Base-by-base conservation (phyloP, 2,113 vertebrate species). In the Naja naja region DNA sequence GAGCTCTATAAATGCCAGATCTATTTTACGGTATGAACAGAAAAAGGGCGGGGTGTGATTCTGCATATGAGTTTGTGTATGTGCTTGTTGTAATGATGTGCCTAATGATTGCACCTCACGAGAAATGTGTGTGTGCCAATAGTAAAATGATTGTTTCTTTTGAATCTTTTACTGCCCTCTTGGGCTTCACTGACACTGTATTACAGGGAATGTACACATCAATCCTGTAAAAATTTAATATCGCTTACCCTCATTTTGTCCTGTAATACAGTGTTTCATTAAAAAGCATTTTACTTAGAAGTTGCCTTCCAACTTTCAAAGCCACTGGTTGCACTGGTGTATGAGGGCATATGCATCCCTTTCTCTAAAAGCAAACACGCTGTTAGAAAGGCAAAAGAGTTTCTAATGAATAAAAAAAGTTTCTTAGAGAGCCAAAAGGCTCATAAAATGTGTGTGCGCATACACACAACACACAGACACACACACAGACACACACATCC, bases 51-150 rank as follows among this genome's bases (percentile, higher is more conserved):
- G 95, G 93, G 94, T 90, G 5, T 23, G 20, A 22, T 39, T 81
- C 18, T 81, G 74, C 1, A 6, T 81, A 22, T 22, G 18, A 3
- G 0, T n/a, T 49, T 87, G 49, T 87, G 86, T 87, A 49, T 53
- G 86, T 74, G 7, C 14, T 93, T 23, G 7, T 93, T 23, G 7
- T 90, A 93, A 95, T 95, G 91, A 96, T 96, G 91, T 96, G 45
- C 45, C 90, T 94, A 96, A 96, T 96, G 93, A 96, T 49, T 95
- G 3, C 18, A 94, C 34, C 93, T 96, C 94, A 91, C 90, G 93
- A 95, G 91, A 93, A 94, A 91, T 90, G 91, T 92, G 95, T 94
- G 92, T 94, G 89, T 92, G 90, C 22, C 4, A 45, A 69, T 25
- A 69, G 90, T 91, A 95, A 97, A 96, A 34, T 0, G 0, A 16